A percentile compares a stretch with the other conserved stretches of the same genome.
Conservation (phyloP, 2,888 invertebrate genomes). For the Yponomeuta cagnagella region DNA sequence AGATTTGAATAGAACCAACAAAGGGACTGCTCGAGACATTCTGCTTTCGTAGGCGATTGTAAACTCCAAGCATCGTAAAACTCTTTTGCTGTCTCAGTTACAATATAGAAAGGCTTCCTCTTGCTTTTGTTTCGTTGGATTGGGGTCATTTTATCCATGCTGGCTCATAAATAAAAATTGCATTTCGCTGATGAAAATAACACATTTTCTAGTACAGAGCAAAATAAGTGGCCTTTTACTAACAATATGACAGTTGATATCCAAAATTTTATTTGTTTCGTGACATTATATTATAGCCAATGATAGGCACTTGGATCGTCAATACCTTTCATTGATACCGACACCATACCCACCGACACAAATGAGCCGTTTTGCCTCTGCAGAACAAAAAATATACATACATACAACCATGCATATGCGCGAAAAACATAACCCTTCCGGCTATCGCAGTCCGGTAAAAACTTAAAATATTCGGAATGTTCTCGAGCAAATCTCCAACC, state of each 20-base stretch:
- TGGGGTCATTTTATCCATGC: background rate
- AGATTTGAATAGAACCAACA: conserved; percentile 75
- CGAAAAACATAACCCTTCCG: too few species aligned
- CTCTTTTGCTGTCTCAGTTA: conserved; percentile 25
- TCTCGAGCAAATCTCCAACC: conserved; percentile 37
- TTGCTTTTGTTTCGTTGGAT: background rate
- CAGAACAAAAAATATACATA: background rate
- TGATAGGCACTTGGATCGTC: background rate
- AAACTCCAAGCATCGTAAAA: conserved; percentile 71
- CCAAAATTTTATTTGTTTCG: too few species aligned
- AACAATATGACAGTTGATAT: too few species aligned
- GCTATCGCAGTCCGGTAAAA: background rate
- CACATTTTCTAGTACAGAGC: background rate
- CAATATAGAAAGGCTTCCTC: background rate
- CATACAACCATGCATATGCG: background rate
- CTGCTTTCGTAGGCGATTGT: conserved; percentile 73
- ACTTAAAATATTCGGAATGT: conserved; percentile 11
- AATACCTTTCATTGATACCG: background rate
- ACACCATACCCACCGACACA: too few species aligned
- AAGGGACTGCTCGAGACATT: conserved; percentile 71
- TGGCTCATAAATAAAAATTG: background rate
- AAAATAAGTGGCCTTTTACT: background rate
- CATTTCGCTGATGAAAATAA: background rate
- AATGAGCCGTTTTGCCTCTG: background rate
- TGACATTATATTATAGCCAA: background rate